Base-by-base conservation (phyloP, 2,797 vertebrate genomes). In the Platalea minor region DNA sequence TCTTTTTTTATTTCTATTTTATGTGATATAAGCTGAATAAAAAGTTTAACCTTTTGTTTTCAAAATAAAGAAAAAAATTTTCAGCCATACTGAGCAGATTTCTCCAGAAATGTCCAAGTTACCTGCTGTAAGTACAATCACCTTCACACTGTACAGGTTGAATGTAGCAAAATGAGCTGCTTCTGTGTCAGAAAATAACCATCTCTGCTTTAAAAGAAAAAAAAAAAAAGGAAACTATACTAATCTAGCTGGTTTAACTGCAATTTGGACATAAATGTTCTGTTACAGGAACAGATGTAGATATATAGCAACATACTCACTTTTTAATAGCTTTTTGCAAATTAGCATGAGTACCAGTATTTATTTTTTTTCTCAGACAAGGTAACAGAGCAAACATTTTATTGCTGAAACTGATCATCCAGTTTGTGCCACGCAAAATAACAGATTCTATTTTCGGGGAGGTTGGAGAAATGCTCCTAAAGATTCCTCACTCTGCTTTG, bases 381-480 rank as follows among this genome's bases (percentile, higher is more conserved):
- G 57, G 67, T 89, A 94, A 41, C 75, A 67, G 59, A 74, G 51
- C 43, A 88, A 89, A 85, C n/a, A 91, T 95, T 96, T 94, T 75
- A 81, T 87, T 97, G 84, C 90, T 95, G 88, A 93, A 97, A 74
- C 80, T 68, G 88, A 96, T 94, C 69, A 89, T 94, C 76, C 85
- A 94, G 90, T 94, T 96, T 91, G 70, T 81, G 59, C 45, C 82
- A 61, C 3, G 31, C 64, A 95, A 93, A 97, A 93, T 92, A 96
- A 79, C 63, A 92, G 80, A 88, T 93, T 96, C 83, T 97, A 26
- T 80, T 95, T 93, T 77, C 35, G 7, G 80, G 56, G 86, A 79
- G 89, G 74, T 81, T 97, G 88, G 70, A 95, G 87, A 96, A 96
- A 94, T 91, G 94, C 93, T 96, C 96, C 91, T 97, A 91, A 96